phyloP scores from a whole-genome alignment of 2,797 vertebrate genomes.

The Emydoidea blandingii region DNA sequence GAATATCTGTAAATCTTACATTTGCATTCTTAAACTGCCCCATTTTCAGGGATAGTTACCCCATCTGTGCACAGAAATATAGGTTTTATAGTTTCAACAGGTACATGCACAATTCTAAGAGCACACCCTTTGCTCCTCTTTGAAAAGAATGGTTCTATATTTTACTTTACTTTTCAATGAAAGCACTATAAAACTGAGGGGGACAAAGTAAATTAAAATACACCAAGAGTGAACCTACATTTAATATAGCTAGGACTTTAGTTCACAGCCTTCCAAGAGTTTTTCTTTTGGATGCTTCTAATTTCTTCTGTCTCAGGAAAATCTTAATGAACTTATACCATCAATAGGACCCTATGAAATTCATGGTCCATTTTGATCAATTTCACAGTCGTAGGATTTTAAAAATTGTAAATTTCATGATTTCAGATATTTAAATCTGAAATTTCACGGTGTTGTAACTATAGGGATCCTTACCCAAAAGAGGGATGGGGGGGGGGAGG shows the following conservation, averaged over 20 bases:
- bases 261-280: conserved; percentile 15
- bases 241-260: conserved; percentile 20
- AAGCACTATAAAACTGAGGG: conserved; percentile 6
- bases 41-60: conserved; percentile 40
- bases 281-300: conserved; percentile 19
- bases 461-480: too few species aligned
- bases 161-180: conserved; percentile 43
- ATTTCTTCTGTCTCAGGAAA: conserved; percentile 37
- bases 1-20: background rate
- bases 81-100: background rate
- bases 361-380: too few species aligned
- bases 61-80: conserved; percentile 12
- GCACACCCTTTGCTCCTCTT: background rate
- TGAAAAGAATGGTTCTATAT: conserved; percentile 12
- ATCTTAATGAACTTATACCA: background rate
- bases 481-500: accelerated
- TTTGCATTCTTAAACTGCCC: conserved; percentile 27
- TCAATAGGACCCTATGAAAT: background rate
- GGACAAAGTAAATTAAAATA: conserved; percentile 58
- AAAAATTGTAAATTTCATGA: too few species aligned
- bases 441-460: too few species aligned
- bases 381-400: too few species aligned
- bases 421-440: too few species aligned
- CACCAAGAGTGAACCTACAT: background rate
- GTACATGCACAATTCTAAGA: background rate